A percentile compares a stretch with the other conserved stretches of the same genome.
Conservation (phyloP, 2,797 vertebrate genomes). For the Arrhamphus sclerolepis region DNA sequence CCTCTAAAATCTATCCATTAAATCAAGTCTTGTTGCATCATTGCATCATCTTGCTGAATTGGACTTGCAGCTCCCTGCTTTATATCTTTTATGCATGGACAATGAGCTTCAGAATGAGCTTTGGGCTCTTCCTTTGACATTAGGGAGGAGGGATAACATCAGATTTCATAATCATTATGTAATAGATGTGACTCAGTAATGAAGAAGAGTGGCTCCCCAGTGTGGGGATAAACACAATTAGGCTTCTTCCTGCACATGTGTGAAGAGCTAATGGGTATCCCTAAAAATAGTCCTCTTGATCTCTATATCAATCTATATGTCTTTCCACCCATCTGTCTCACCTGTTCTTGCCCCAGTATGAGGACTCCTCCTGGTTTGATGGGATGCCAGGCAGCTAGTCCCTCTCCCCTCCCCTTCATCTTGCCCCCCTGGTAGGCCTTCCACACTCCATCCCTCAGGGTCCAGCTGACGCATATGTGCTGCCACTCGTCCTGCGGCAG, state of each 20-base stretch:
- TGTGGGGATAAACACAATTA: constrained; percentile 26
- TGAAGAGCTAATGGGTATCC: constrained; percentile 7
- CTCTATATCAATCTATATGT: neutral
- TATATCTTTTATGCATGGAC: constrained; percentile 15
- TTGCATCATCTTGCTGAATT: constrained; percentile 31
- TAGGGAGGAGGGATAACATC: constrained; percentile 19
- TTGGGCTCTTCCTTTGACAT: constrained; percentile 26
- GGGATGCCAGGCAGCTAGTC: constrained; percentile 95
- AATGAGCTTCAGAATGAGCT: constrained; percentile 22
- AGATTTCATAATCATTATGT: constrained; percentile 45
- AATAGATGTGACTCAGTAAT: constrained; percentile 44
- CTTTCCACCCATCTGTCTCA: constrained; percentile 63
- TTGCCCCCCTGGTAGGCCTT: constrained; percentile 92
- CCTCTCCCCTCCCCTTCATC: constrained; percentile 88
- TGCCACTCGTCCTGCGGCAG: constrained; percentile 91
- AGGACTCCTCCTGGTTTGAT: constrained; percentile 93
- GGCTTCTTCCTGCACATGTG: constrained; percentile 20
- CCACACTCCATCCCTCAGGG: constrained; percentile 94
- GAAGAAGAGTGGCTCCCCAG: constrained; percentile 20
- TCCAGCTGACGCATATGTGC: constrained; percentile 94
- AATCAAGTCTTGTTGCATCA: constrained; percentile 39
- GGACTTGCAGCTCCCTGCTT: constrained; percentile 15
- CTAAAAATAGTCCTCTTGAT: constrained; percentile 2
- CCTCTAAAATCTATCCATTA: constrained; percentile 32
- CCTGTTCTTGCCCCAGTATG: constrained; percentile 97